Evolutionary conservation across 2,113 vertebrate species (phyloP).

Genomic region (Oreochromis tanganicae): DNA sequence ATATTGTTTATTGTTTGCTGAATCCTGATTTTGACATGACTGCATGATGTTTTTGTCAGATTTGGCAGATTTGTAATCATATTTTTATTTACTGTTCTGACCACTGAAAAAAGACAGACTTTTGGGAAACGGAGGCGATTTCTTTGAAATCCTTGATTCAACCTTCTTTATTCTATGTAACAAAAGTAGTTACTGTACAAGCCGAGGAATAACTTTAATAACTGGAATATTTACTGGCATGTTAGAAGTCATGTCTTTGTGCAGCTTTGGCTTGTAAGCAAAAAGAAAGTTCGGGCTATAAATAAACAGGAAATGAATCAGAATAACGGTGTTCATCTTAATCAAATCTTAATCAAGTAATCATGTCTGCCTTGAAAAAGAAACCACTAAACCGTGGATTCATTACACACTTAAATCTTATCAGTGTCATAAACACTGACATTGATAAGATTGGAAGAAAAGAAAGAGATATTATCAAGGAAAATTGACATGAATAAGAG

Average conservation of each 20-base stretch:
- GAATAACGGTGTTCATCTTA: not conserved
- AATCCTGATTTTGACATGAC: not conserved
- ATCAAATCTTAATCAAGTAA: not conserved
- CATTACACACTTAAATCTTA: not conserved
- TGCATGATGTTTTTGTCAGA: not conserved
- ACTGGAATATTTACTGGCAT: not conserved
- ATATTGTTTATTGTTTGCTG: not conserved
- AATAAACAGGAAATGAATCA: not conserved
- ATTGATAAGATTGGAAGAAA: not conserved
- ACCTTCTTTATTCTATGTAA: not conserved
- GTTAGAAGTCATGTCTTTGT: not conserved
- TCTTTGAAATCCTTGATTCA: not conserved
- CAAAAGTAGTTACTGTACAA: not conserved
- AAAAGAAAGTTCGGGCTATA: not conserved
- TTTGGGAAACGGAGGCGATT: not conserved
- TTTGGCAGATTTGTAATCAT: not conserved
- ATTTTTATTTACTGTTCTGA: not conserved
- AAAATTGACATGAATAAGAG: not conserved
- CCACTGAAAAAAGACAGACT: not conserved
- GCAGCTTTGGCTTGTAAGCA: not conserved
- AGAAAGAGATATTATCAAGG: not conserved
- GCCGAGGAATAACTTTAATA: not conserved
- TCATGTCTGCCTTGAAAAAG: not conserved
- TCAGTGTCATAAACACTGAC: not conserved
- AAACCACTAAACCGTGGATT: not conserved